These are phyloP conservation scores for Disparrhopalites patrizii DNA, from an alignment of 2,888 invertebrate genomes.

Conservation along the genomic window DNA sequence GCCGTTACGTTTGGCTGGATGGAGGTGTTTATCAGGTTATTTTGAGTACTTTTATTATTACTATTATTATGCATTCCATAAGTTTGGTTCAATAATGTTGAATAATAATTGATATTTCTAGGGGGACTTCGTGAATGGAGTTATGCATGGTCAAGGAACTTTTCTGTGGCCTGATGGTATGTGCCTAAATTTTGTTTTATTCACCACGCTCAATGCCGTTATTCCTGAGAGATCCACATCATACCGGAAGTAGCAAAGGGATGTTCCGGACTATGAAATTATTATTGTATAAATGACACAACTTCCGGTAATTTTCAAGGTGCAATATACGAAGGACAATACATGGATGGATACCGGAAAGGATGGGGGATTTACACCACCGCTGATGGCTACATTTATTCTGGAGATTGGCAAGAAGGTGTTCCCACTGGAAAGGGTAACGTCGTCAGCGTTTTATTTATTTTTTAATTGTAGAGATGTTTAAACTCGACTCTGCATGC, in stretches of 20 bases:
- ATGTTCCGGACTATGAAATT: too few relatives aligned
- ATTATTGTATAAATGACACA: too few relatives aligned
- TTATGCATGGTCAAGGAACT: slow-evolving; percentile 41
- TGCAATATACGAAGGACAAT: slow-evolving; percentile 41
- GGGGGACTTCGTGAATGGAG: slow-evolving; percentile 40
- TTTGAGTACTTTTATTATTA: background rate
- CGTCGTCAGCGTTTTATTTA: background rate
- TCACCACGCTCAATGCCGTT: too few relatives aligned
- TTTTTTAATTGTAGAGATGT: too few relatives aligned
- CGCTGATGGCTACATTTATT: slow-evolving; percentile 32
- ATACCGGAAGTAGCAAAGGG: too few relatives aligned
- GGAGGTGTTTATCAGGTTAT: slow-evolving; percentile 42
- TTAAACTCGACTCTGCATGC: too few relatives aligned
- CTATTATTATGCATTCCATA: background rate
- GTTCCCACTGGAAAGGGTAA: slow-evolving; percentile 35
- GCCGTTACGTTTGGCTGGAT: slow-evolving; percentile 42
- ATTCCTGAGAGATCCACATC: too few relatives aligned
- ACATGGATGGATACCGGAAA: slow-evolving; percentile 31
- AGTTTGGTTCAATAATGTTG: background rate
- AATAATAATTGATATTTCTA: slow-evolving; percentile 8
- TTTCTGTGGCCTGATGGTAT: slow-evolving; percentile 38
- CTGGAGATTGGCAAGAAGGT: slow-evolving; percentile 34
- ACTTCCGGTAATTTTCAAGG: slow-evolving; percentile 9
- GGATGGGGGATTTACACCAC: slow-evolving; percentile 42
- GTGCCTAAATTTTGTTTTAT: background rate